Evolutionary conservation across 1,140 invertebrate genomes (phyloP), one percentile per base, ranked within the genome.

Genomic region (Eubasilissa regina): DNA sequence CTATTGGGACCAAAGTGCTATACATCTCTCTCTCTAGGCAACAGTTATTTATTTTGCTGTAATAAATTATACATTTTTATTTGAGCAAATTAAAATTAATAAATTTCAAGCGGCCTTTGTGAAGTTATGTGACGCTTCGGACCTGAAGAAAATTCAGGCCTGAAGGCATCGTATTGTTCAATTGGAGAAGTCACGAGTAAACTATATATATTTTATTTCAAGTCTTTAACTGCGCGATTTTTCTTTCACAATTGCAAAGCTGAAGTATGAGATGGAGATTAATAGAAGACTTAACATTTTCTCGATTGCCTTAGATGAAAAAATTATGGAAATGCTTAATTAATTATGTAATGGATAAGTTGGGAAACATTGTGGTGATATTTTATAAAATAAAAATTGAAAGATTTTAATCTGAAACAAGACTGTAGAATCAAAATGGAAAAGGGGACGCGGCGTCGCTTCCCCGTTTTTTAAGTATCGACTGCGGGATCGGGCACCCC

Each of bases 401-500:
- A 82, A 78, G 79, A 80, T 80, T 66, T 79, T 68, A 80, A 83
- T 83, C 79, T 83, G 76, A 80, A 68, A 80, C 80, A 83, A 83
- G 81, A 83, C 81, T 83, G 81, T 83, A 83, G 81, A 83, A 80
- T 83, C 79, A 83, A 80, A 48, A 21, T 70, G 66, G 25, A 70
- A 25, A n/a, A 15, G n/a, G 45, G 21, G 51, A 51, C 8, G 66
- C 8, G 19, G 66, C 25, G 45, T 21, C 44, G 48, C 48, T 47
- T 44, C 47, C 66, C 66, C 66, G 51, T 53, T 70, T 62, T 47
- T 47, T 19, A 70, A 13, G 66, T 70, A 70, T 70, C 21, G 56
- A 75, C 53, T 58, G 51, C 43, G 21, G 53, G 73, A 10, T 19
- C 35, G 19, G 45, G 43, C 17, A 47, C 68, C 45, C 53, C 11